A percentile compares a stretch with the other conserved stretches of the same genome.
Evolutionary conservation across 1,140 invertebrate genomes (phyloP).

Genomic region (Rhopalosiphum maidis): DNA sequence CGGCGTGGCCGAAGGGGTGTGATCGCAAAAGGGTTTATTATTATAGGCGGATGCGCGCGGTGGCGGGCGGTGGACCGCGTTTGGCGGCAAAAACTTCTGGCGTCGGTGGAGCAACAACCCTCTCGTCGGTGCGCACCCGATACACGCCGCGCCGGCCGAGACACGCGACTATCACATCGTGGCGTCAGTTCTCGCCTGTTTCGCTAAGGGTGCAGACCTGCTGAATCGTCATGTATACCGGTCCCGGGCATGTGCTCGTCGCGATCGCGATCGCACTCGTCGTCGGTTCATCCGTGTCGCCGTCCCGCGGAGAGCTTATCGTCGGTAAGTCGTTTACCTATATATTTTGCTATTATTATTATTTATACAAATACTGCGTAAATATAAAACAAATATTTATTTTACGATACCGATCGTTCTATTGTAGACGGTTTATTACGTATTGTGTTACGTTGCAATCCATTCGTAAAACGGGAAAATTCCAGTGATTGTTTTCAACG

Average conservation of each 20-base stretch:
- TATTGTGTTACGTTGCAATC: neutral
- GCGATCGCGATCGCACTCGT: constrained; percentile 32
- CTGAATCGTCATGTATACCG: constrained; percentile 13
- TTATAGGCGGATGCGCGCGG: neutral
- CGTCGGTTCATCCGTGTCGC: neutral
- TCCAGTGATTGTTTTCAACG: neutral
- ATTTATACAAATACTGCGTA: no score
- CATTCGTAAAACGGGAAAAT: neutral
- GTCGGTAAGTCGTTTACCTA: neutral
- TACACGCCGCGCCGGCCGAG: neutral
- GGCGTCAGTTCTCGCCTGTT: constrained; percentile 30
- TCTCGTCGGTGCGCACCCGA: neutral
- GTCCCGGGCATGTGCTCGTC: constrained; percentile 35
- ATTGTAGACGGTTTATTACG: neutral
- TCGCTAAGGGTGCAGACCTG: constrained; percentile 31
- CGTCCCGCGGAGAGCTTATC: neutral
- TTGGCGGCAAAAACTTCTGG: constrained; percentile 19
- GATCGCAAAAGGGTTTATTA: constrained; percentile 28
- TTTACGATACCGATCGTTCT: neutral
- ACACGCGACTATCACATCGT: constrained; percentile 13
- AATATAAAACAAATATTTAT: neutral
- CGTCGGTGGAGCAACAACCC: constrained; percentile 31
- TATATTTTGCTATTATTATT: neutral
- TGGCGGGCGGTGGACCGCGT: neutral
- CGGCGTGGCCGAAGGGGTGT: neutral